Evolutionary conservation across 2,888 invertebrate species (phyloP), one percentile per base, ranked within the genome.

Genomic region (Meteorus cinctellus): DNA sequence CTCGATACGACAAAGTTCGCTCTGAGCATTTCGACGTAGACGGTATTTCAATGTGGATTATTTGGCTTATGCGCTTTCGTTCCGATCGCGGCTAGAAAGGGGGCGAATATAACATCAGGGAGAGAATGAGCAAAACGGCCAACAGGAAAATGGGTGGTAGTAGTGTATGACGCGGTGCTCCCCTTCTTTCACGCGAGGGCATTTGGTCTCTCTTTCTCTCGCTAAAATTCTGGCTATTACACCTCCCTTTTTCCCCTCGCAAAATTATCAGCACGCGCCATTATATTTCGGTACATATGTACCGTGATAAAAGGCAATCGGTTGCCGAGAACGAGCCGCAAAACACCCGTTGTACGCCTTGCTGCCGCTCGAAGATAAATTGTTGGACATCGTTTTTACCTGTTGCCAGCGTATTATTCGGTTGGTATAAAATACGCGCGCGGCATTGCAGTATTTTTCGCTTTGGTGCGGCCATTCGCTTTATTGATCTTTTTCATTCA

Each of bases 31-130:
- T 80, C 83, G 82, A 84, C 82, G 83, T 62, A 81, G 84, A 78
- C 84, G 80, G 82, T 85, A 86, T 86, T 86, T 86, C 86, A 86
- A 84, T 77, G 80, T 60, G 85, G 86, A 86, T 86, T 86, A 86
- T 80, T 76, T 77, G 82, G 85, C 83, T 86, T 83, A 84, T 81
- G 79, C 84, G 83, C 81, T 85, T 85, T 84, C 85, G 82, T 86
- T 86, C 76, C 62, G 72, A 72, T 76, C 66, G 62, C 78, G 77
- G 79, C 78, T 77, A 79, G 86, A 85, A 85, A 81, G 79, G 84
- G 82, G 82, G n/a, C n/a, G n/a, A 10, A 55, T 55, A 55, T 55
- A 55, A 19, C n/a, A 55, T 19, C 55, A 55, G 55, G 62, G 55
- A 66, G 72, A 66, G 65, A 19, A 19, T 65, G 36, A 48, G 36